Base-by-base conservation (phyloP, 2,113 vertebrate genomes). In the Hystrix cristata region DNA sequence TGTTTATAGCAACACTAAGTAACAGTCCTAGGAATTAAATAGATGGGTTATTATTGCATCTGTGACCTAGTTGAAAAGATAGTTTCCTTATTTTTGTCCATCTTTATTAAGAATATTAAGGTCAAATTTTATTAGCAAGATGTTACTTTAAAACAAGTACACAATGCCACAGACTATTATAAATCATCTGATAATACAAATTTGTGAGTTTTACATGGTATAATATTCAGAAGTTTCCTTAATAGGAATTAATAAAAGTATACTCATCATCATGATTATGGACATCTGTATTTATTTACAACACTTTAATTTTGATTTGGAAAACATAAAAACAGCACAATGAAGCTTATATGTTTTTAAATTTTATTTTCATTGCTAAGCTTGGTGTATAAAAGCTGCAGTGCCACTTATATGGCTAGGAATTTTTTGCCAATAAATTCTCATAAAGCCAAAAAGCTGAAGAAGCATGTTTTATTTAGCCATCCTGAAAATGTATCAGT, bases 251-350 rank as follows among this genome's bases (percentile, higher is more conserved):
- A 71, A 27, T 4, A 43, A 62, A 91, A 95, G 78, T 7, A 1
- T 71, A 79, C 9, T 2, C 31, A 64, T n/a, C 18, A 8, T 80
- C 34, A 43, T 46, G 67, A 64, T 21, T 69, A 34, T 64, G 55
- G 46, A 60, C 71, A 88, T 85, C 57, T 92, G 69, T 60, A 79
- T 95, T 96, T 95, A 71, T 94, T 95, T 60, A 53, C 29, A 60
- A 65, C 9, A 85, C 7, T 48, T 78, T 43, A 81, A 27, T 92
- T 53, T 90, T 93, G 43, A 83, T 83, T 90, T 90, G 11, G 43
- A 92, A 97, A 87, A 62, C 13, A 81, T 72, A 90, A 88, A 72
- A 19, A 21, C 62, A 64, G 14, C 16, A 46, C 34, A 95, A 65
- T 9, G 34, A 86, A 48, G 27, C 43, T 74, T 89, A 57, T 38